Base-by-base conservation (phyloP, 2,888 invertebrate genomes). In the Lithophane semibrunnea region DNA sequence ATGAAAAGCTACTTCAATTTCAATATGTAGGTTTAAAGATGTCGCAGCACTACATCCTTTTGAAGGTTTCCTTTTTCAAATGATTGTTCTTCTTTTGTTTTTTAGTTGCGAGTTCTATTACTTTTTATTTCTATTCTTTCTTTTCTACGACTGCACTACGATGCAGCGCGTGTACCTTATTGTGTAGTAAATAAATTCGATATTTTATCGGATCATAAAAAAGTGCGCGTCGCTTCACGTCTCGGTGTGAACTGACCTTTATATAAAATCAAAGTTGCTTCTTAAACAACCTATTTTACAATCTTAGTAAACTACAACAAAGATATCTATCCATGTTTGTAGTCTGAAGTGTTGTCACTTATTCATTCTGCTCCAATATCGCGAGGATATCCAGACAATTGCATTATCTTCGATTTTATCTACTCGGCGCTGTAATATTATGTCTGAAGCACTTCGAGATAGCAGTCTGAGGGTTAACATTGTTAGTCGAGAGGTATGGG, bases 321-420 rank as follows among this genome's bases (percentile, higher is more conserved):
- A 70, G 63, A 60, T 37, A 37, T 73, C 12, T 58, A 72, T 73
- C 72, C 67, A 60, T 64, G 77, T 79, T 73, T 67, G 44, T 68
- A 81, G 74, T 85, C 60, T 78, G 56, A 73, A 85, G 78, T 75
- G 75, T 85, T 75, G 78, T 70, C 81, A 82, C 75, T 84, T 87
- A 89, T 86, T 88, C 80, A 79, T 83, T 81, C 81, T 82, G 70
- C 70, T 82, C 63, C 83, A 85, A 83, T 85, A 85, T 85, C 79
- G 78, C 78, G 82, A 65, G 73, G 72, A 74, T 81, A 87, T 78
- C 85, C 80, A 88, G 87, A 89, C 87, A 89, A 89, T 86, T 86
- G 86, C 85, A 90, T 88, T 91, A 90, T 90, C 88, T 88, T 86
- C 88, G 88, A 90, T 88, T 88, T 85, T 88, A 89, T 88, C 87